Evolutionary conservation across 2,113 vertebrate genomes (phyloP).

Genomic region (Triplophysa siluroides): DNA sequence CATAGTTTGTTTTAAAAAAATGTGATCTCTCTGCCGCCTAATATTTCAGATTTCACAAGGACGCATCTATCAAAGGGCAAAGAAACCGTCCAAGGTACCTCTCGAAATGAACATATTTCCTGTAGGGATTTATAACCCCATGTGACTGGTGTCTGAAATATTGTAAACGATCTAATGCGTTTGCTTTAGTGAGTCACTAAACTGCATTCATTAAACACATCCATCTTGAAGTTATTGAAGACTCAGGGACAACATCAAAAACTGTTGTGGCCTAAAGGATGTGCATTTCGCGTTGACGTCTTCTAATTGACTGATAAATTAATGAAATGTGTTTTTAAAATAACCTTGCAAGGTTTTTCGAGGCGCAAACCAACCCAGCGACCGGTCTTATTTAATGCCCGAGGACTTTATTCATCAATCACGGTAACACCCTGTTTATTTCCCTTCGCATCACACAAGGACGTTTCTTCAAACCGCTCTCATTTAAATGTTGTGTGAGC

Average conservation of each 20-base stretch:
- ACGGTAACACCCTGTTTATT: constrained; percentile 25
- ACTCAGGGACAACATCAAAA: constrained; percentile 13
- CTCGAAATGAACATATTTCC: not conserved
- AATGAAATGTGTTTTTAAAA: constrained; percentile 27
- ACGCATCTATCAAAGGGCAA: not conserved
- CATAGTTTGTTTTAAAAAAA: constrained; percentile 28
- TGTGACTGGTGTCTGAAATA: not conserved
- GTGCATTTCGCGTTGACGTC: not conserved
- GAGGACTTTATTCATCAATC: constrained; percentile 31
- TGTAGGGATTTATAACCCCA: constrained; percentile 14
- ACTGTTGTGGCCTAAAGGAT: constrained; percentile 1
- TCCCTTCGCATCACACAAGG: constrained; percentile 14
- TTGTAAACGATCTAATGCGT: not conserved
- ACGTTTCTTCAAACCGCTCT: constrained; percentile 29
- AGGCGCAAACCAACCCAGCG: constrained; percentile 15
- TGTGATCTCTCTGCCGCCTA: not conserved
- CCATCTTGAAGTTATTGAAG: constrained; percentile 3
- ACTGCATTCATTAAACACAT: not conserved
- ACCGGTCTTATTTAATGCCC: constrained; percentile 26
- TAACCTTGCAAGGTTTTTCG: constrained; percentile 24
- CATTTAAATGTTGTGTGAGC: constrained; percentile 23
- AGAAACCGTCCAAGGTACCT: not conserved
- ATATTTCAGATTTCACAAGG: constrained; percentile 6
- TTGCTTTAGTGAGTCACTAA: not conserved
- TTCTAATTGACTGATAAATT: constrained; percentile 33